Base-by-base conservation (phyloP, 1,140 invertebrate genomes). In the Drosophila sucinea region DNA sequence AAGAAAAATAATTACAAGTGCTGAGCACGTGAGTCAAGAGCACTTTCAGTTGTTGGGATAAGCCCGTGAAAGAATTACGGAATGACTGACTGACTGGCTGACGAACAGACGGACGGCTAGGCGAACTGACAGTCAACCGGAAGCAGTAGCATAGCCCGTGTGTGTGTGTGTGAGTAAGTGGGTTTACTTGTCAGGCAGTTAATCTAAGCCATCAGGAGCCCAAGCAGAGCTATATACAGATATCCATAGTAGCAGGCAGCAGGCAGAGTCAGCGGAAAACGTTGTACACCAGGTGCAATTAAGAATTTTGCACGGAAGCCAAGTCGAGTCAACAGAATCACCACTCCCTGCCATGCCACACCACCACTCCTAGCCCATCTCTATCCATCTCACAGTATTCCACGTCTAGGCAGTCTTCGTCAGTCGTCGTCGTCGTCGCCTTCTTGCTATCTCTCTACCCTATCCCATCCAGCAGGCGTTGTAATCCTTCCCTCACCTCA, bases 231-330 rank as follows among this genome's bases (percentile, higher is more conserved):
- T 81, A 73, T 85, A 83, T 77, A 70, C 81, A 86, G 86, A 78
- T 81, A 79, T 74, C 65, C 64, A 30, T 64, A 67, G 72, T 47
- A 40, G 55, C 60, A 60, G 71, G 74, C 77, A 73, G 70, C 65
- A 8, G 44, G 44, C 44, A 51, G 74, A 71, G 70, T 89, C 84
- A 89, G 84, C 84, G 84, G 84, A 89, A 89, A 89, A 70, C 70
- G 69, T 69, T 69, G 80, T 89, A 89, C 81, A 89, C 84, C 84
- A 89, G 84, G 84, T 89, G 84, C 84, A 89, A 89, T 89, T 89
- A 89, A 89, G 84, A 89, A 89, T 89, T 89, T 89, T 89, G 73
- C 81, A 89, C 84, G 84, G 84, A 84, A 89, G 84, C 84, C 84
- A 80, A 87, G 77, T 89, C 83, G 84, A 87, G 80, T 89, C 84